Base-by-base conservation (phyloP, 2,797 vertebrate species). In the Tadarida brasiliensis region DNA sequence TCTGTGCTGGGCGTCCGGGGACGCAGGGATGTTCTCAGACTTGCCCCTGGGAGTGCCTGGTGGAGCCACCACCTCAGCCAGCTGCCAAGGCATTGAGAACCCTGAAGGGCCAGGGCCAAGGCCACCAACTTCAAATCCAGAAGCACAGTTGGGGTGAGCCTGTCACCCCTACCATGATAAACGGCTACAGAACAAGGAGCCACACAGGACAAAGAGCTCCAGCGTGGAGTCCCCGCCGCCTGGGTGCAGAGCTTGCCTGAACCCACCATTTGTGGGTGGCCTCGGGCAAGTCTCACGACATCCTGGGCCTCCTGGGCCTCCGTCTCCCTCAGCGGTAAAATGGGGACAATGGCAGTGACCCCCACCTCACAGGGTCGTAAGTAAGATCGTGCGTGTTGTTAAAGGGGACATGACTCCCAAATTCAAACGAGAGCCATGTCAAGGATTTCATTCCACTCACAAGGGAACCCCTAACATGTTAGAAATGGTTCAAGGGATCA, bases 1-100 rank as follows among this genome's bases (percentile, higher is more conserved):
- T 77, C 26, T 10, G 63, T 33, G 49, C 51, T 2, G n/a, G 30
- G 51, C 51, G 33, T 51, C 51, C 20, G 19, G 59, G 47, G 59
- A 11, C 30, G 4, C 16, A 1, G 26, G 44, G 56, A 61, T 5
- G 2, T 7, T 11, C 30, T 20, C 19, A 0, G 1, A 6, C 54
- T 11, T 20, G 35, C 15, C 30, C 33, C 20, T 2, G 19, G 76
- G 44, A 28, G 33, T 12, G 28, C 16, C 84, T 24, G 6, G 3
- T 12, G 68, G 49, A 11, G 12, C 22, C 8, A 51, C 47, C 65
- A 30, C n/a, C 6, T 2, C 5, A 14, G 33, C 24, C 30, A n/a
- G 39, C 14, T 35, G 5, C 44, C 63, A 56, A 86, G 67, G 28
- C 57, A 22, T 0, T 11, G 30, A 54, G 15, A 44, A 28, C 4